These are phyloP conservation scores for Pseudomyrmex cubaensis DNA, from an alignment of 1,140 invertebrate species.

Conservation along the genomic window DNA sequence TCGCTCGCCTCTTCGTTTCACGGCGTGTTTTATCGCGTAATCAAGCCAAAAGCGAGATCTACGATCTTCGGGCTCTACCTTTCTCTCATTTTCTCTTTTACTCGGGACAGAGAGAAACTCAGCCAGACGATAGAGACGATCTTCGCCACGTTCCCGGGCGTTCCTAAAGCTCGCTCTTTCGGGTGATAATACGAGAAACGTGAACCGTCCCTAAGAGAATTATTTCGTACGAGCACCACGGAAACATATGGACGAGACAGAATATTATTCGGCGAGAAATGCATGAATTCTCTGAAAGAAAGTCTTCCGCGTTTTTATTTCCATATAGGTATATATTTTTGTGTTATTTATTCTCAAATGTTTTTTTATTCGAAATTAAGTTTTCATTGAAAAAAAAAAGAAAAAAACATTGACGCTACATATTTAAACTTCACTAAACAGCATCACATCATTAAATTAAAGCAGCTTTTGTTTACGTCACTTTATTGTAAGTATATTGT, in stretches of 20 bases:
- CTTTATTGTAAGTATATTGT: too few relatives aligned
- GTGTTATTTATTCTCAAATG: background rate
- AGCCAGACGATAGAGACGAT: slow-evolving; percentile 7
- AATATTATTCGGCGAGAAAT: background rate
- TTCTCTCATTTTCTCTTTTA: background rate
- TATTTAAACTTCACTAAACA: too few relatives aligned
- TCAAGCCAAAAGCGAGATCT: slow-evolving; percentile 58
- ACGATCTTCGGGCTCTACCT: slow-evolving; percentile 1
- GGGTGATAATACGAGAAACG: slow-evolving; percentile 26
- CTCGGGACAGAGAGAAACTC: background rate
- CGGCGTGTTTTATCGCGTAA: slow-evolving; percentile 58
- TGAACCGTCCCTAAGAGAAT: background rate
- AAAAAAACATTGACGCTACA: too few relatives aligned
- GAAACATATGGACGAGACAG: too few relatives aligned
- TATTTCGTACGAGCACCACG: background rate
- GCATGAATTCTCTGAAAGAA: background rate
- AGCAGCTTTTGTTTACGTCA: too few relatives aligned
- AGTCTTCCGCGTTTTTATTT: background rate
- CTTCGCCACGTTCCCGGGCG: slow-evolving; percentile 4
- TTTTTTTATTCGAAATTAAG: too few relatives aligned
- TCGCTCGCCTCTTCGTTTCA: slow-evolving; percentile 45
- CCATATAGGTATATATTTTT: too few relatives aligned
- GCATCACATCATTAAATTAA: too few relatives aligned
- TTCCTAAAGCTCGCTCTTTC: slow-evolving; percentile 7
- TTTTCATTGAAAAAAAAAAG: too few relatives aligned